Evolutionary conservation across 1,140 invertebrate genomes (phyloP), one percentile per base, ranked within the genome.

Genomic region (Lasaia peninsularis): DNA sequence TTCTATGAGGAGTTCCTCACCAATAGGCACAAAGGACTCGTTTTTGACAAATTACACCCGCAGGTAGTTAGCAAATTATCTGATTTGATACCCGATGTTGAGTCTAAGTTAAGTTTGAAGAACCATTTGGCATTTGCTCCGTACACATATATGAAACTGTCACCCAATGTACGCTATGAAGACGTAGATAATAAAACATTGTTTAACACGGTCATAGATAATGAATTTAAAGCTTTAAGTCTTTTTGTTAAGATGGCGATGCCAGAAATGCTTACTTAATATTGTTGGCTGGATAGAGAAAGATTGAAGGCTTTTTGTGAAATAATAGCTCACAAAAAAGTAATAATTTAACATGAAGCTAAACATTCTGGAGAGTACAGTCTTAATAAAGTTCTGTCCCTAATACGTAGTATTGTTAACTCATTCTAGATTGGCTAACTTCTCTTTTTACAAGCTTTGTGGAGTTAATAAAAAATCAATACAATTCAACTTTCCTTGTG

Each of bases 71-170:
- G 61, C 5, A 81, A 81, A 58, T 52, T 90, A n/a, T 56, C 31
- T 1, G 65, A 72, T 12, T 50, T 72, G 2, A 67, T 89, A 35
- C 74, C 82, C 0, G 73, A 80, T 10, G 66, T 66, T 0, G 79
- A 88, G 21, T 28, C 65, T 4, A 73, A 73, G 9, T 56, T 89
- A 0, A 80, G 80, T 64, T 67, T 88, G 31, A 58, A 73, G n/a
- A 82, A 82, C 53, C 82, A 88, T 63, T 57, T 85, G 20, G 88
- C 86, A 0, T 80, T 90, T 34, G 76, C 80, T 0, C 75, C 82
- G 0, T 86, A 84, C 56, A 88, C 82, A 0, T 84, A 81, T 44
- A 65, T 80, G 55, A 66, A 73, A 11, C 16, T 82, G 12, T 58
- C 40, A 11, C 16, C 18, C 11, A 48, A 21, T n/a, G 10, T 48